Percentiles rank a stretch among this genome's conserved stretches.
phyloP scores from a whole-genome alignment of 2,113 vertebrate species.

The Probosciger aterrimus region DNA sequence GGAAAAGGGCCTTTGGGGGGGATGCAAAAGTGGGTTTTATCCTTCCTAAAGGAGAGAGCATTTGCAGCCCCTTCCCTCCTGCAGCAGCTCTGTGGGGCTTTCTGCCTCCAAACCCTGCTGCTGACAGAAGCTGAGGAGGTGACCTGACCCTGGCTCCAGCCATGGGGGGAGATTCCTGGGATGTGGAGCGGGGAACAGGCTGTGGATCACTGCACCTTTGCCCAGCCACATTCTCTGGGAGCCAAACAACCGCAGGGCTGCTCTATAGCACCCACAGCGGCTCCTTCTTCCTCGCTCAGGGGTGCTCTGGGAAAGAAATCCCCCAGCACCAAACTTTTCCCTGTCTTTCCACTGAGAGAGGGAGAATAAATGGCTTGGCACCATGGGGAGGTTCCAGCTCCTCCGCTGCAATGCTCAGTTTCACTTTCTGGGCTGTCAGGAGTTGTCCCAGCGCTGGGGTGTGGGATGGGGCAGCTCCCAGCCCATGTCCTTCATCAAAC shows the following conservation, averaged over 20 bases:
- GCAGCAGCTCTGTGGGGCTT: not conserved
- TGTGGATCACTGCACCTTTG: fast-evolving
- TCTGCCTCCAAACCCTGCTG: not conserved
- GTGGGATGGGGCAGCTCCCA: not conserved
- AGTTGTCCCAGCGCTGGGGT: not conserved
- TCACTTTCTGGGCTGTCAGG: not conserved
- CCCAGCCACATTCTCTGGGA: fast-evolving
- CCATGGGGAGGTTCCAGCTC: not conserved
- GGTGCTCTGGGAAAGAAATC: not conserved
- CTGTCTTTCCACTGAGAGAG: fast-evolving
- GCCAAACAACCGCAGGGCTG: not conserved
- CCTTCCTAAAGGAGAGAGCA: not conserved
- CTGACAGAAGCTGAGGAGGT: not conserved
- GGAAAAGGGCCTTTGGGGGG: not conserved
- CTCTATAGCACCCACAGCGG: fast-evolving
- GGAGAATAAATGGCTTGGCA: not conserved
- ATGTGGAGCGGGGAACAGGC: fast-evolving
- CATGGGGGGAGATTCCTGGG: not conserved
- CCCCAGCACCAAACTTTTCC: not conserved
- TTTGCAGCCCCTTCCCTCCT: not conserved
- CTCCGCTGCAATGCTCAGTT: not conserved
- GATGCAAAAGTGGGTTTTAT: not conserved
- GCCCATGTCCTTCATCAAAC: fast-evolving
- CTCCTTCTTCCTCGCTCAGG: not conserved
- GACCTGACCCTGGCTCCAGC: not conserved